These are phyloP conservation scores for Pogonognathellus flavescens DNA, from an alignment of 1,140 invertebrate species.

Conservation along the genomic window DNA sequence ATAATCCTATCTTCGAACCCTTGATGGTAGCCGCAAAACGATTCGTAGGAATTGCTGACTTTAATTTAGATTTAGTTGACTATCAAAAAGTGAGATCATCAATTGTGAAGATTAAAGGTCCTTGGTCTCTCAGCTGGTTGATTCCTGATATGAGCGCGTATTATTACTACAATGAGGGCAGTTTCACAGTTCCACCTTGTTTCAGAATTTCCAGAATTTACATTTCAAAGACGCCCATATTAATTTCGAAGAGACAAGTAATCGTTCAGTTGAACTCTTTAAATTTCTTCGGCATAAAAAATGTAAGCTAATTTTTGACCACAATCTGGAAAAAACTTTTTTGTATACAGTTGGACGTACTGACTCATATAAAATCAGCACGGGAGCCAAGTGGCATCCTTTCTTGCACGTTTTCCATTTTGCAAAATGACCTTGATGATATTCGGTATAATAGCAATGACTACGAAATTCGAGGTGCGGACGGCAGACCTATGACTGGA, in stretches of 20 bases:
- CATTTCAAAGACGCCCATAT: neutral
- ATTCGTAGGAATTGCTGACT: neutral
- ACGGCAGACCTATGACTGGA: neutral
- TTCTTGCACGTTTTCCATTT: neutral
- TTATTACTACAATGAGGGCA: slow-evolving; percentile 7
- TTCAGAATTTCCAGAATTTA: neutral
- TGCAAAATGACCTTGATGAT: neutral
- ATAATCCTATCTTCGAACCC: neutral
- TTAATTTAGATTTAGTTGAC: neutral
- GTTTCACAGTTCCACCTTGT: neutral
- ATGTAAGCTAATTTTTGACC: neutral
- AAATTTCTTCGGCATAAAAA: neutral
- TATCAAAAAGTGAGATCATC: neutral
- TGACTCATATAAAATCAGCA: neutral
- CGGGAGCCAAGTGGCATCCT: neutral
- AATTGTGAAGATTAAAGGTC: neutral
- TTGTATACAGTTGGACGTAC: neutral
- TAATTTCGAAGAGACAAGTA: neutral
- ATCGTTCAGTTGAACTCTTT: neutral
- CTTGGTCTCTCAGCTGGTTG: neutral
- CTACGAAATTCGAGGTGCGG: neutral
- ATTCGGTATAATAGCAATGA: neutral
- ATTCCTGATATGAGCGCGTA: neutral
- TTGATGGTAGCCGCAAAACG: neutral
- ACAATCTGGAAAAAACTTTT: neutral